Conservation (phyloP, 2,113 vertebrate species). For the Chloebia gouldiae region DNA sequence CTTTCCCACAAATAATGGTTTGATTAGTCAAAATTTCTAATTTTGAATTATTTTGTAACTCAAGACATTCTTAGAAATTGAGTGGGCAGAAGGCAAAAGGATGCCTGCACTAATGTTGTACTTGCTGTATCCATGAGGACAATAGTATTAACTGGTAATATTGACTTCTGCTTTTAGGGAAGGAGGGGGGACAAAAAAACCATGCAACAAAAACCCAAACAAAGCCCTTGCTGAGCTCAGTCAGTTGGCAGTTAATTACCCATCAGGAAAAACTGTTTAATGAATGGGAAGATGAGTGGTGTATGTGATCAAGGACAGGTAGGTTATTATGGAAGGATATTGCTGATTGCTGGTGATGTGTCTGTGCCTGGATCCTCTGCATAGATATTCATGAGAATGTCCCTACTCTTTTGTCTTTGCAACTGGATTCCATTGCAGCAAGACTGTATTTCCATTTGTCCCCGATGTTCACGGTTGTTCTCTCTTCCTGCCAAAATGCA, state of each 20-base stretch:
- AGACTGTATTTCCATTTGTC: slow-evolving; percentile 6
- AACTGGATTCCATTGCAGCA: neutral
- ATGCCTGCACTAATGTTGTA: neutral
- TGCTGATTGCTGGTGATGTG: neutral
- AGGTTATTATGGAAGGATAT: neutral
- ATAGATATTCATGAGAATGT: neutral
- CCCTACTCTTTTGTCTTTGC: neutral
- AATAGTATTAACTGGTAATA: neutral
- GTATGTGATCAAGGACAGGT: neutral
- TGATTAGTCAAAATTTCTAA: neutral
- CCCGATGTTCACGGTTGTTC: neutral
- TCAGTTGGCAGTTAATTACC: neutral
- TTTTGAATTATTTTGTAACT: too few species aligned
- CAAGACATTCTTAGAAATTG: neutral
- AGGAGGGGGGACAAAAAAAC: neutral
- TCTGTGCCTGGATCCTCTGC: neutral
- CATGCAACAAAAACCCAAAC: neutral
- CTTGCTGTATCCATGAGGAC: neutral
- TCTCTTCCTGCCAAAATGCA: neutral
- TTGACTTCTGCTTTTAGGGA: neutral
- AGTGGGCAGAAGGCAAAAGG: neutral
- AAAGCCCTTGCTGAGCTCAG: neutral
- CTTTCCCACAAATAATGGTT: neutral
- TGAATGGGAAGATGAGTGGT: neutral
- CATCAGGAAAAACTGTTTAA: neutral